Percentiles rank a stretch among this genome's conserved stretches.
Evolutionary conservation across 2,797 vertebrate species (phyloP).

Genomic region (Denticeps clupeoides): DNA sequence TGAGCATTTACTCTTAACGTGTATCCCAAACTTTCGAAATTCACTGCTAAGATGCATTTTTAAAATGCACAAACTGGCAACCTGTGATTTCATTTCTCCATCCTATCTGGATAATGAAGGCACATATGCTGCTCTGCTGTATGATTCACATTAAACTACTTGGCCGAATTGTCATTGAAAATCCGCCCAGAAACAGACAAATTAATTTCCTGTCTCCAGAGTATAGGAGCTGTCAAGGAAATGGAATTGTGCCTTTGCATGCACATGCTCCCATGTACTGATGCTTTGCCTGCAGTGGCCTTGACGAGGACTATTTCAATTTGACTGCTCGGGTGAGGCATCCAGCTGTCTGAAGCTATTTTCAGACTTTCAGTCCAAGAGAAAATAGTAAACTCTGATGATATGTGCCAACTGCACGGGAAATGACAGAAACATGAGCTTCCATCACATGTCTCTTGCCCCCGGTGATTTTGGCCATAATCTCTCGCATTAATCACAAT

Average conservation of each 20-base stretch:
- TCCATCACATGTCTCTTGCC: not conserved
- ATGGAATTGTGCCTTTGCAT: conserved; percentile 39
- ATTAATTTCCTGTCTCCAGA: not conserved
- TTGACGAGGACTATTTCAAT: conserved; percentile 6
- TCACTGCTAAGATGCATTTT: too few species aligned
- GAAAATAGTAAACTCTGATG: conserved; percentile 12
- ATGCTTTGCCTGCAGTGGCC: conserved; percentile 5
- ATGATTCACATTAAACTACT: too few species aligned
- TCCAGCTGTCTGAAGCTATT: conserved; percentile 19
- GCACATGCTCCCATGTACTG: conserved; percentile 22
- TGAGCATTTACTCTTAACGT: too few species aligned
- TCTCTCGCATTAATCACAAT: conserved; percentile 30
- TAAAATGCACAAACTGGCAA: too few species aligned
- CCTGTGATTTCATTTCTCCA: too few species aligned
- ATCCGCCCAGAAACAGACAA: too few species aligned
- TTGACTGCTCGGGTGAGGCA: not conserved
- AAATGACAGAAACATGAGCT: conserved; percentile 13
- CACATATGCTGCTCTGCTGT: too few species aligned
- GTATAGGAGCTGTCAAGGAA: conserved; percentile 19
- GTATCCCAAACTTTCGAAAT: too few species aligned
- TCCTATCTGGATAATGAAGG: too few species aligned
- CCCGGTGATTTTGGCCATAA: conserved; percentile 27
- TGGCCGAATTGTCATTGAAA: too few species aligned
- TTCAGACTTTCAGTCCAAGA: conserved; percentile 8
- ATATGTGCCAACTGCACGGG: conserved; percentile 19